These are phyloP conservation scores for Synergus umbraculus DNA, from an alignment of 2,888 invertebrate species.

Conservation along the genomic window DNA sequence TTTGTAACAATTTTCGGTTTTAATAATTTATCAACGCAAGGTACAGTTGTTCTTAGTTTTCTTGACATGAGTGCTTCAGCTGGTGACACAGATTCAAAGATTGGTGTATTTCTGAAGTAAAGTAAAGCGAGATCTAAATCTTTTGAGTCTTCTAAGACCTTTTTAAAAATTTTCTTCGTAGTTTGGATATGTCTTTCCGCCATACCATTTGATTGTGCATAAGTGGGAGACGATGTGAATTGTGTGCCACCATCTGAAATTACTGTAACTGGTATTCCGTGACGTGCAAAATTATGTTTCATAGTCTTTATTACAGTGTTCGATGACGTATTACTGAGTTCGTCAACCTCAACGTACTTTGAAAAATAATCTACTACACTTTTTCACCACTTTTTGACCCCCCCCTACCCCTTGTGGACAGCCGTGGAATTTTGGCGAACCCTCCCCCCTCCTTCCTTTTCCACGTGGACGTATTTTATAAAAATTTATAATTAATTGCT, in stretches of 20 bases:
- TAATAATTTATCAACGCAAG: neutral
- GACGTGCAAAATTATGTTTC: constrained; percentile 47
- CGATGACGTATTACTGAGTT: constrained; percentile 24
- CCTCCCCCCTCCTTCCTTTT: too few species aligned
- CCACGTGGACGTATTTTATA: too few species aligned
- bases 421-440: too few species aligned
- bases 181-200: constrained; percentile 51
- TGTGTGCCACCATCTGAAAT: constrained; percentile 50
- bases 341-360: too few species aligned
- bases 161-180: constrained; percentile 47
- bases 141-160: constrained; percentile 6
- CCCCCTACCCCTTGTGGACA: too few species aligned
- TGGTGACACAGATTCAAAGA: constrained; percentile 45
- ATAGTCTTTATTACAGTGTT: constrained; percentile 38
- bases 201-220: constrained; percentile 47
- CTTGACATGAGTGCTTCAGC: constrained; percentile 52
- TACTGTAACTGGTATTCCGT: constrained; percentile 48
- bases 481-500: too few species aligned
- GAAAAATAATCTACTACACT: too few species aligned
- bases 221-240: constrained; percentile 44
- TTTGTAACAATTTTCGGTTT: neutral
- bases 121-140: constrained; percentile 51
- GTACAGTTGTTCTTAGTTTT: constrained; percentile 5
- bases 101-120: constrained; percentile 54
- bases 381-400: too few species aligned